Percentiles rank a stretch among this genome's conserved stretches.
These are phyloP conservation scores for Mormyrops boulengeri DNA, from an alignment of 2,797 vertebrate species.

Conservation along the genomic window DNA sequence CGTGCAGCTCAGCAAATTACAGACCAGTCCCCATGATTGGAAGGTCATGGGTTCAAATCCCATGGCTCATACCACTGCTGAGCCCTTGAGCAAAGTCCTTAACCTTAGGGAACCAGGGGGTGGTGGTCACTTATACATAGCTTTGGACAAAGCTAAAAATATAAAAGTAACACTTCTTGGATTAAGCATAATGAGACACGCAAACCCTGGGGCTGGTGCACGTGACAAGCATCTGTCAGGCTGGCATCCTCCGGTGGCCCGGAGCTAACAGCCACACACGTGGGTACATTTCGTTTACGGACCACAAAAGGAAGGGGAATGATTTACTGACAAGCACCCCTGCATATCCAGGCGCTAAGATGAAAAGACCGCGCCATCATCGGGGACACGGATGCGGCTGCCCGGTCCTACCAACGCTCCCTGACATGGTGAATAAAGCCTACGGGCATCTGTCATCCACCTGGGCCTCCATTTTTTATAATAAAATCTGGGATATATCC, in stretches of 20 bases:
- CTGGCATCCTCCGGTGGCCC: background rate
- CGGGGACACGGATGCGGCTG: background rate
- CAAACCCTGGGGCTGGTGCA: background rate
- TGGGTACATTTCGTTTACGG: background rate
- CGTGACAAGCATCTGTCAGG: background rate
- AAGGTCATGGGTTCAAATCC: background rate
- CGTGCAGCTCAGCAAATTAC: background rate
- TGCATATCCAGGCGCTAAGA: background rate
- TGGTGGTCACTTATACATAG: background rate
- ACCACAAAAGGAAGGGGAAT: background rate
- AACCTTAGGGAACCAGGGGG: background rate
- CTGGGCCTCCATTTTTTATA: background rate
- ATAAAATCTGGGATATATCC: background rate
- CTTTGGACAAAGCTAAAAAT: background rate
- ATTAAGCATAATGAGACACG: background rate
- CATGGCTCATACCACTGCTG: background rate
- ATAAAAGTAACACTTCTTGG: background rate
- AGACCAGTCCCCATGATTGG: background rate
- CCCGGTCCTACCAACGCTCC: background rate
- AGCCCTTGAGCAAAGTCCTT: background rate
- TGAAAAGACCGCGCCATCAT: background rate
- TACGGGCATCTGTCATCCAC: background rate
- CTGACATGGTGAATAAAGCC: background rate
- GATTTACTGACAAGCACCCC: background rate
- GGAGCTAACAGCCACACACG: background rate